Evolutionary conservation across 2,797 vertebrate species (phyloP), one percentile per base, ranked within the genome.

Genomic region (Lateolabrax maculatus): DNA sequence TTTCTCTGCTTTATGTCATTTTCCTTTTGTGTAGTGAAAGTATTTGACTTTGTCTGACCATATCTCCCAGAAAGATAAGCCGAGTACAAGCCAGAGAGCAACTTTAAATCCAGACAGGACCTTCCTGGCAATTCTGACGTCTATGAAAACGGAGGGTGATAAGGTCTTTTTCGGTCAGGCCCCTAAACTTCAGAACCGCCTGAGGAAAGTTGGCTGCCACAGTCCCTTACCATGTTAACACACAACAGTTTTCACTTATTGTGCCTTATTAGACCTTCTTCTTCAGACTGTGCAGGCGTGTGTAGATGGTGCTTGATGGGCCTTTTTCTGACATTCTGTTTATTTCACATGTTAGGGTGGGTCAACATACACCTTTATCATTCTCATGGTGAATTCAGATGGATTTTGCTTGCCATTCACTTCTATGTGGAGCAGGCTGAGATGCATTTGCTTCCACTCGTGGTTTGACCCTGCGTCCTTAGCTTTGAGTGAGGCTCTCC

Each of bases 1-100:
- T 7, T 55, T 9, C 9, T 49, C 29, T 11, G 19, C 63, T 77
- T 81, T 78, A 55, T 67, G 34, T 69, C 55, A 37, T 12, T 36
- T 71, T 61, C 23, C 65, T 75, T 81, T 79, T 77, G 60, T 77
- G 56, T n/a, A 27, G 44, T 53, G 25, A 77, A 74, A 81, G 41
- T 64, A 13, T 87, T 83, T 87, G 58, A 79, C 80, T 74, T 68
- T 84, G 75, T 80, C 62, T 58, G 71, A 76, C 63, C 57, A 41
- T 80, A 82, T 90, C 78, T 84, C 62, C n/a, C 21, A 18, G 53
- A 60, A 62, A 81, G 85, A 85, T 88, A 77, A 87, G 68, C 57
- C 3, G 0, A 60, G 51, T 41, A 60, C 67, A 71, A 78, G 70
- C 58, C 71, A 16, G 36, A 71, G 63, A 84, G 68, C 44, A 68